phyloP scores from a whole-genome alignment of 2,113 vertebrate species.

The Hippocampus barbouri region DNA sequence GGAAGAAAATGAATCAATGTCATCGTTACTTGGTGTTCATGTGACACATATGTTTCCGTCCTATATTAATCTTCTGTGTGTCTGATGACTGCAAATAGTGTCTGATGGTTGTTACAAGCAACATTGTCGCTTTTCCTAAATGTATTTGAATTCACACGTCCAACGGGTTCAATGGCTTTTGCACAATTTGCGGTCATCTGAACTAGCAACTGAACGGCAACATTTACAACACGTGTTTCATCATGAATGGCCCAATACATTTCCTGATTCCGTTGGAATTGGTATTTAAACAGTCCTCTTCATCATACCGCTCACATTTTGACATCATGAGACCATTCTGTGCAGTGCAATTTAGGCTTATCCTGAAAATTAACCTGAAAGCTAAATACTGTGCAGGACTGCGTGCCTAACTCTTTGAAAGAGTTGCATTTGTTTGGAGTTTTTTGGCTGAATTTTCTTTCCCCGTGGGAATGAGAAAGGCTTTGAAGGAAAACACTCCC shows the following conservation, averaged over 20 bases:
- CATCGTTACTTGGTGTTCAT: too few species aligned
- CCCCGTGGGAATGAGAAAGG: background rate
- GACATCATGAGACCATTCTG: background rate
- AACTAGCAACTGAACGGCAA: background rate
- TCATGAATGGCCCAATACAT: background rate
- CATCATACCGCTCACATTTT: background rate
- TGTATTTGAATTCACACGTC: background rate
- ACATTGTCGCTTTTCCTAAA: too few species aligned
- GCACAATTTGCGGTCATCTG: background rate
- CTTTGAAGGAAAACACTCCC: conserved; percentile 7
- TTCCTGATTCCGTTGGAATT: background rate
- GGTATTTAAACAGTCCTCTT: background rate
- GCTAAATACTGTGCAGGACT: too few species aligned
- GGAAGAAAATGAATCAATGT: too few species aligned
- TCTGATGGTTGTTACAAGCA: too few species aligned
- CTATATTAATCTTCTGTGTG: too few species aligned
- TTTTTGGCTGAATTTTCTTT: background rate
- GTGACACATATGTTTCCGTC: too few species aligned
- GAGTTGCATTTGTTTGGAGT: background rate
- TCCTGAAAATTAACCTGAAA: background rate
- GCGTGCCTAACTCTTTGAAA: background rate
- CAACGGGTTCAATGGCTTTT: background rate
- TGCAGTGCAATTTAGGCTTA: background rate
- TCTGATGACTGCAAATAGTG: too few species aligned
- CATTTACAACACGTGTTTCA: conserved; percentile 1